Base-by-base conservation (phyloP, 2,888 invertebrate species). In the Linnaemya vulpina region DNA sequence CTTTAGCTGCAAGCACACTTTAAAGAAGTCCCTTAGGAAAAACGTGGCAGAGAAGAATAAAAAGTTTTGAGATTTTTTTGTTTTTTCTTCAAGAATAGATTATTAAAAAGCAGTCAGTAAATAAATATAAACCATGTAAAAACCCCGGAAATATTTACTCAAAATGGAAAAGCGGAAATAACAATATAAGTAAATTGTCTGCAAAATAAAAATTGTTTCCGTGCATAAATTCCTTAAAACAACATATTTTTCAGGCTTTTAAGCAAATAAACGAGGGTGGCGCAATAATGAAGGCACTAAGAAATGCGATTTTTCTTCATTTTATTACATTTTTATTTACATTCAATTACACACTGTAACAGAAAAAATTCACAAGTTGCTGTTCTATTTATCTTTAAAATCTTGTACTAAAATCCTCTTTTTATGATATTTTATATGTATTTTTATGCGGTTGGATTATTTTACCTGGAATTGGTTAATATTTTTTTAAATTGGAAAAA, bases 141-240 rank as follows among this genome's bases (percentile, higher is more conserved):
- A 89, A 89, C 87, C 87, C 89, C 90, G 90, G 90, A 90, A 89
- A 89, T 90, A 90, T 90, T 90, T 90, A 87, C 84, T 70, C 65
- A 86, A 80, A 81, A 77, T 83, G 84, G 78, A 87, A 81, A 87
- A 87, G 87, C 92, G 92, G 92, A 92, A 92, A 92, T 92, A 91
- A 90, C 90, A 90, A 91, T 91, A 90, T 92, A 92, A 92, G 90
- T 91, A 92, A 92, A 92, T 91, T 92, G 92, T 92, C 92, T 92
- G 90, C 90, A 88, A 91, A 91, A 91, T 92, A 92, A 92, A 92
- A 92, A 92, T 92, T 91, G 89, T 89, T 92, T 92, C 92, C 92
- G 91, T 88, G 74, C 80, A 83, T 77, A 80, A 86, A 82, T 67
- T 73, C 35, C 43, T 43, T 77, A 8, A 30, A 25, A 65, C 22